Evolutionary conservation across 2,888 invertebrate genomes (phyloP).

Genomic region (Orthosia gracilis): DNA sequence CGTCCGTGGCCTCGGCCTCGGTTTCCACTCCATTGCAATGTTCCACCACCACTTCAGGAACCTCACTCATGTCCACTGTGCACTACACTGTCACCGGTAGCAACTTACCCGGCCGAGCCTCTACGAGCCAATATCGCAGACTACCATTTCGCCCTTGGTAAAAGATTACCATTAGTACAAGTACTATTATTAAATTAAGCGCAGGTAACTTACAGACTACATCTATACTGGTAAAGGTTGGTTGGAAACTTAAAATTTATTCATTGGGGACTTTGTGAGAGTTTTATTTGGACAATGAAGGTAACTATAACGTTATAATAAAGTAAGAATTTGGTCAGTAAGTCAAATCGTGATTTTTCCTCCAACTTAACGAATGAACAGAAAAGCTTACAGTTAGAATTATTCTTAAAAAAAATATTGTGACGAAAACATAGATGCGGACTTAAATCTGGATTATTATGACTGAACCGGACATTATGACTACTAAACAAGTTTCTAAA

Average conservation of each 20-base stretch:
- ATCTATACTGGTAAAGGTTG: constrained; percentile 54
- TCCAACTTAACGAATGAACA: not conserved
- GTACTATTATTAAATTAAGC: constrained; percentile 90
- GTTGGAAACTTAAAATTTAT: constrained; percentile 30
- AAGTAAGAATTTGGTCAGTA: not conserved
- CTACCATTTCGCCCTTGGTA: constrained; percentile 89
- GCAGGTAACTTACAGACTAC: constrained; percentile 86
- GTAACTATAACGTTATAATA: not conserved
- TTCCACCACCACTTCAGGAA: constrained; percentile 84
- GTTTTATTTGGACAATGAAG: not conserved
- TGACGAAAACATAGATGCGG: not conserved
- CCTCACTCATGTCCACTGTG: constrained; percentile 81
- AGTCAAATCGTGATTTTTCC: not conserved
- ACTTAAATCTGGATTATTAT: constrained; percentile 12
- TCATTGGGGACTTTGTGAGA: not conserved
- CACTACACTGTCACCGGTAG: constrained; percentile 69
- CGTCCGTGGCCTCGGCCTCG: constrained; percentile 71
- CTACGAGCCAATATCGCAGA: constrained; percentile 80
- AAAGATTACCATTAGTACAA: constrained; percentile 88
- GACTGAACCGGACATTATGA: not conserved
- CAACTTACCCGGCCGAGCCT: constrained; percentile 79
- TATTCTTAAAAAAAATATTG: not conserved
- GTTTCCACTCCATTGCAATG: constrained; percentile 85
- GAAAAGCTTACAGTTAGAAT: not conserved
- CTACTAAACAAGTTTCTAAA: constrained; percentile 13